Percentiles rank a stretch among this genome's conserved stretches.
phyloP scores from a whole-genome alignment of 2,113 vertebrate species.

The Nothocercus nigrocapillus region DNA sequence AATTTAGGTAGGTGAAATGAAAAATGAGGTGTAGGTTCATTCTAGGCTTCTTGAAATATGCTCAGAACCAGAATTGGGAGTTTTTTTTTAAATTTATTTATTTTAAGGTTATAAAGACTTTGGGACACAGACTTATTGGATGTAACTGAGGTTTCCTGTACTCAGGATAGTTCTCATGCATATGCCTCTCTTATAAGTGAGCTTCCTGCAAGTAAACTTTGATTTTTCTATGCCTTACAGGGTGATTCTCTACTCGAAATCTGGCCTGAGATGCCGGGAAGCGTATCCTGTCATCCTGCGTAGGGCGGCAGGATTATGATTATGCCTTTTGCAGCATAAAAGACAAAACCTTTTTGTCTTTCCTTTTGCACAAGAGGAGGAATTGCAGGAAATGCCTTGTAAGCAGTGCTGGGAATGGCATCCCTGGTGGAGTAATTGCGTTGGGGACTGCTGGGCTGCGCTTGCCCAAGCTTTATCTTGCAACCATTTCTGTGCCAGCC shows the following conservation, averaged over 20 bases:
- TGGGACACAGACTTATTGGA: background rate
- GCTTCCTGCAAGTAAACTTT: background rate
- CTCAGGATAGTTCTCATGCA: background rate
- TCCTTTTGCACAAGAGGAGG: background rate
- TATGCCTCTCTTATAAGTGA: background rate
- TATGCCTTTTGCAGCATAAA: background rate
- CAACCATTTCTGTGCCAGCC: background rate
- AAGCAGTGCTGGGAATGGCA: background rate
- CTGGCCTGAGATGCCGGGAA: background rate
- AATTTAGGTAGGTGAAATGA: background rate
- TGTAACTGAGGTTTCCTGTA: background rate
- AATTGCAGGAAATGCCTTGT: constrained; percentile 4
- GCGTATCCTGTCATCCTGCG: background rate
- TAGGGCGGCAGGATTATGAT: background rate
- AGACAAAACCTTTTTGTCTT: background rate
- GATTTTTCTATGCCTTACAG: rapidly evolving
- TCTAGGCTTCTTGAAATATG: background rate
- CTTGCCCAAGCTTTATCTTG: background rate
- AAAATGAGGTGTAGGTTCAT: background rate
- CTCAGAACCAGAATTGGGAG: background rate
- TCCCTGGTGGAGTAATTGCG: rapidly evolving
- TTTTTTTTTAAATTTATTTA: background rate
- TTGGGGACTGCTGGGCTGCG: background rate
- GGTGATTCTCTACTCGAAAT: background rate
- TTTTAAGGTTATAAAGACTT: background rate